phyloP scores from a whole-genome alignment of 2,888 invertebrate genomes.

The Pseudeuparius sepicola region DNA sequence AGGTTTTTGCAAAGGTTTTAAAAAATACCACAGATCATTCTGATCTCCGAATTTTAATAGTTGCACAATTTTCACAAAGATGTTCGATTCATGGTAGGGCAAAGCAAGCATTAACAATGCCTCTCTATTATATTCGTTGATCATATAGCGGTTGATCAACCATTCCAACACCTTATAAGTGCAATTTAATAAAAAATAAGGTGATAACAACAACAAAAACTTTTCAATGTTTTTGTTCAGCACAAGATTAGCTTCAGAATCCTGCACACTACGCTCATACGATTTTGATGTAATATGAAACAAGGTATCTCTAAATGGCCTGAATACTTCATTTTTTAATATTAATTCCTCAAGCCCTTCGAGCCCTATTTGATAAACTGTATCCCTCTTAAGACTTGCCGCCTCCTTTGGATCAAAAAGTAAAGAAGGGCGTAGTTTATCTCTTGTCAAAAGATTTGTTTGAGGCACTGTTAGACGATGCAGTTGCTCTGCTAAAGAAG shows the following conservation, averaged over 20 bases:
- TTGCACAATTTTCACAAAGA: conserved; percentile 76
- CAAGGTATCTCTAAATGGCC: conserved; percentile 61
- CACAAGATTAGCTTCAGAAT: conserved; percentile 60
- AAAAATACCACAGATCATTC: conserved; percentile 66
- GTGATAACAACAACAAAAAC: conserved; percentile 74
- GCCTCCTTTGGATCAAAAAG: conserved; percentile 87
- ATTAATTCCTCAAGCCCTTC: conserved; percentile 79
- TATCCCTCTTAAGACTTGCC: conserved; percentile 71
- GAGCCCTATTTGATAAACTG: conserved; percentile 76
- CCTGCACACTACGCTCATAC: conserved; percentile 73
- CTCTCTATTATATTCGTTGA: conserved; percentile 81
- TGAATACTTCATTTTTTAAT: conserved; percentile 60
- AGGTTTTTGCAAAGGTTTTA: conserved; percentile 60
- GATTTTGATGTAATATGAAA: conserved; percentile 68
- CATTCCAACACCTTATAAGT: conserved; percentile 92
- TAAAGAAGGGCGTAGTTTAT: conserved; percentile 67
- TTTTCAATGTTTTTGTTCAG: conserved; percentile 65
- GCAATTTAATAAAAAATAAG: conserved; percentile 76
- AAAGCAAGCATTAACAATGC: conserved; percentile 70
- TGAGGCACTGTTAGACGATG: conserved; percentile 67
- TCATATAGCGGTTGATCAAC: conserved; percentile 81
- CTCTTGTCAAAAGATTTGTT: conserved; percentile 53
- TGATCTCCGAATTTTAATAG: conserved; percentile 54
- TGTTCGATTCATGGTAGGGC: conserved; percentile 88
- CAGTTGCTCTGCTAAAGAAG: conserved; percentile 72